Conservation (phyloP, 2,888 invertebrate genomes). For the Holacanthella duospinosa region DNA sequence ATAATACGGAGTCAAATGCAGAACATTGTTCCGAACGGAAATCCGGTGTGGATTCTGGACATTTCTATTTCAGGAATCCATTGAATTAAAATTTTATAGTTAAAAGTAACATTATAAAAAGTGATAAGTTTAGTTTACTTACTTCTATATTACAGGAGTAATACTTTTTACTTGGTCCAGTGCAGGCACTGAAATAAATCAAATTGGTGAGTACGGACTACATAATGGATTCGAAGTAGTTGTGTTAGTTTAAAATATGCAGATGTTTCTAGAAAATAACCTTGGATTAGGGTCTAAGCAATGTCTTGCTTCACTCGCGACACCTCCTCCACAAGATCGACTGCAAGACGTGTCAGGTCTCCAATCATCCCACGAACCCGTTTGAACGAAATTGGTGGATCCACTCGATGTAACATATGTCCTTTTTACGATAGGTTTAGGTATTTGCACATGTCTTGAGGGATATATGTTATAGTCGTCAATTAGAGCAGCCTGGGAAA, state of each 20-base stretch:
- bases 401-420: background rate
- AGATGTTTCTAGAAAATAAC: too few relatives aligned
- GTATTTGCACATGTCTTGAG: background rate
- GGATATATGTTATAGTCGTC: background rate
- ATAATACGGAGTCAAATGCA: constrained; percentile 64
- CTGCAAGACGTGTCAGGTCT: constrained; percentile 73
- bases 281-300: constrained; percentile 46
- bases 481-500: background rate
- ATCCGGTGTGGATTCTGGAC: constrained; percentile 63
- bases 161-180: constrained; percentile 48
- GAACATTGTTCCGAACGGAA: constrained; percentile 85
- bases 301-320: constrained; percentile 69
- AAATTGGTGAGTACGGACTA: too few relatives aligned
- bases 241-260: too few relatives aligned
- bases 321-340: constrained; percentile 84
- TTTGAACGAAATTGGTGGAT: background rate
- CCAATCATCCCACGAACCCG: constrained; percentile 74
- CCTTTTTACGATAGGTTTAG: background rate
- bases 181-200: background rate
- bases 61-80: constrained; percentile 51
- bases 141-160: constrained; percentile 85
- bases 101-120: background rate
- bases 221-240: too few relatives aligned
- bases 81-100: background rate
- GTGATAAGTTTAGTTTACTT: background rate